Conservation (phyloP, 2,888 invertebrate species). For the Thereva unica region DNA sequence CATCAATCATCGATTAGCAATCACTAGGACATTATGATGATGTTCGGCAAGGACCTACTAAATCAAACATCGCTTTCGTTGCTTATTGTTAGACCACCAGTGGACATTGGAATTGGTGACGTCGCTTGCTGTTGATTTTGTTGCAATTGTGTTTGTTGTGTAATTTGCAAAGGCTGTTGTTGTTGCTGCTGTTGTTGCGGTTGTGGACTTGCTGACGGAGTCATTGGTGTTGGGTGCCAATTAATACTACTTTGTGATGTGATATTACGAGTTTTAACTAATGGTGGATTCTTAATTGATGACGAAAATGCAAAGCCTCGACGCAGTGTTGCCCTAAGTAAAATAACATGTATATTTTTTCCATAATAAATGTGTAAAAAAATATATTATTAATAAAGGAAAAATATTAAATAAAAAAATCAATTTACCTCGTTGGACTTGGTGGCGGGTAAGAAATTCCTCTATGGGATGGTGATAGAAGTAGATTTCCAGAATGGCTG, state of each 20-base stretch:
- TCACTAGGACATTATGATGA: slow-evolving; percentile 38
- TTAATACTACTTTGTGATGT: slow-evolving; percentile 61
- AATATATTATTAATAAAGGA: not conserved
- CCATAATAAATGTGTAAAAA: not conserved
- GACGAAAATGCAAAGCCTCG: slow-evolving; percentile 73
- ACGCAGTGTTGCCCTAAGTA: slow-evolving; percentile 64
- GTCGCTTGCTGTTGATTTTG: slow-evolving; percentile 42
- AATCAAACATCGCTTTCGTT: slow-evolving; percentile 56
- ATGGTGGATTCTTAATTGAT: slow-evolving; percentile 76
- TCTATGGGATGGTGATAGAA: slow-evolving; percentile 65
- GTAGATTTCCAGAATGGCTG: slow-evolving; percentile 57
- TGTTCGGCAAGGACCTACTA: slow-evolving; percentile 43
- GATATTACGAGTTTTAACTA: slow-evolving; percentile 79
- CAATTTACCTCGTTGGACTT: slow-evolving; percentile 64
- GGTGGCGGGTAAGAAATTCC: slow-evolving; percentile 85
- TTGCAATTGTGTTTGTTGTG: slow-evolving; percentile 36
- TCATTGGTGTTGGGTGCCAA: slow-evolving; percentile 55
- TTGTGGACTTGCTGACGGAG: slow-evolving; percentile 50
- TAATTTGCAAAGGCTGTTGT: slow-evolving; percentile 41
- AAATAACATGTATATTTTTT: slow-evolving; percentile 1
- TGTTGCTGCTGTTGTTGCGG: slow-evolving; percentile 43
- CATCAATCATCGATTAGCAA: not conserved
- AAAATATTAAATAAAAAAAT: slow-evolving; percentile 10
- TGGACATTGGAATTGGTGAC: slow-evolving; percentile 44
- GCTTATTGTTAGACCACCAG: slow-evolving; percentile 44